These are phyloP conservation scores for Clarias batrachus DNA, from an alignment of 2,113 vertebrate species.

Conservation along the genomic window DNA sequence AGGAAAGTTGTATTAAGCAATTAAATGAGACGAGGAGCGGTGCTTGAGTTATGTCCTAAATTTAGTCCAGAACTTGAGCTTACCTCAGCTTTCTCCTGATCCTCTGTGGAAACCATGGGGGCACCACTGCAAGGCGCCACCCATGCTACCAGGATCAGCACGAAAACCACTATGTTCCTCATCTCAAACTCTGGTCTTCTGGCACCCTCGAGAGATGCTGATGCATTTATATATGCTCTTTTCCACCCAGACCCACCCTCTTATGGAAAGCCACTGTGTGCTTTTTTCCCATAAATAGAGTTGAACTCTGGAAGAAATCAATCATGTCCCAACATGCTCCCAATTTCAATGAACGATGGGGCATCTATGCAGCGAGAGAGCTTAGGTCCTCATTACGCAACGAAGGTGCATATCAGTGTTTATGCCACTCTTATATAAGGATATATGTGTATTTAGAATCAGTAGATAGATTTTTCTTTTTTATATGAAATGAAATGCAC, in stretches of 20 bases:
- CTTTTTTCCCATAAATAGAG: background rate
- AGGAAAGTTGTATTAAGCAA: background rate
- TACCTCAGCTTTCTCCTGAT: constrained; percentile 62
- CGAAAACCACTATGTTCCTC: background rate
- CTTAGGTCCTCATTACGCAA: background rate
- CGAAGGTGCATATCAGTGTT: too few relatives aligned
- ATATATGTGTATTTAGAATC: too few relatives aligned
- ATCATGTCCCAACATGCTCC: constrained; percentile 3
- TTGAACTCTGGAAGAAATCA: background rate
- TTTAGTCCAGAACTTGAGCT: background rate
- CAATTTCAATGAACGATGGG: background rate
- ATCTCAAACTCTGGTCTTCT: constrained; percentile 36
- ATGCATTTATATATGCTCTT: background rate
- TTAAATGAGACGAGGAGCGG: background rate
- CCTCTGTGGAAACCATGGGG: constrained; percentile 49
- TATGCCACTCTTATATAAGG: too few relatives aligned
- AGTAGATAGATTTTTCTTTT: too few relatives aligned
- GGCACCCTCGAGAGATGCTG: constrained; percentile 6
- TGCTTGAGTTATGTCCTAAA: background rate
- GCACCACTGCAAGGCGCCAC: constrained; percentile 50
- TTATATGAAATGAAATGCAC: too few relatives aligned
- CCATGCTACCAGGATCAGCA: constrained; percentile 31
- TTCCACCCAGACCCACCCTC: background rate
- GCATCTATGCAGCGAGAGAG: background rate
- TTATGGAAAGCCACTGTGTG: background rate